Base-by-base conservation (phyloP, 2,888 invertebrate genomes). In the Cheiracanthium punctorium region DNA sequence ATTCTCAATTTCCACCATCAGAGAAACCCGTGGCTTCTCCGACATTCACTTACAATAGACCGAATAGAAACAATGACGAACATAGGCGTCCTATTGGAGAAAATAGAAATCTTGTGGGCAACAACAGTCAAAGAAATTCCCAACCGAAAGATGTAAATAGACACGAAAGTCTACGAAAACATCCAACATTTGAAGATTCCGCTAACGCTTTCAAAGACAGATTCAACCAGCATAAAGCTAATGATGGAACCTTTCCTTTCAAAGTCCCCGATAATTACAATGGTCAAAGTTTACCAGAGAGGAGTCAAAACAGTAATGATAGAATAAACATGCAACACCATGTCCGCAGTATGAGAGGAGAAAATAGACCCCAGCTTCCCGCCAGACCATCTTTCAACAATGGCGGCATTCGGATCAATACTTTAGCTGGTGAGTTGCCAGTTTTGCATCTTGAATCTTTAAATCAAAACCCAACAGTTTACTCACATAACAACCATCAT, bases 281-380 rank as follows among this genome's bases (percentile, higher is more conserved):
- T 24, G 12, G 20, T 24, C 58, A 58, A n/a, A 58, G 24, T 17
- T 20, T 58, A 17, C 58, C 20, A 24, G 67, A 32, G 14, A 67
- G 43, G 4, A 28, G 10, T 24, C 17, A 28, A 43, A 71, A 71
- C 12, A 28, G 43, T 20, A 43, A 71, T 43, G 71, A 71, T 28
- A 41, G 17, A 17, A 17, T 71, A 0, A 71, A 71, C 14, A 0
- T 41, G 20, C 33, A 41, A 5, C 32, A 41, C 1, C 17, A 71
- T 28, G 41, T n/a, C 5, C 20, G 41, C 4, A 41, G 71, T 12
- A 71, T 71, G 37, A 41, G 12, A 24, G 64, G 17, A 12, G 41
- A 71, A 28, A 37, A 41, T 17, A 71, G 28, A 28, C 20, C 43
- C n/a, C 71, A 71, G 28, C 43, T 71, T 20, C 71, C 71, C 8